Base-by-base conservation (phyloP, 2,113 vertebrate species). In the Entelurus aequoreus region DNA sequence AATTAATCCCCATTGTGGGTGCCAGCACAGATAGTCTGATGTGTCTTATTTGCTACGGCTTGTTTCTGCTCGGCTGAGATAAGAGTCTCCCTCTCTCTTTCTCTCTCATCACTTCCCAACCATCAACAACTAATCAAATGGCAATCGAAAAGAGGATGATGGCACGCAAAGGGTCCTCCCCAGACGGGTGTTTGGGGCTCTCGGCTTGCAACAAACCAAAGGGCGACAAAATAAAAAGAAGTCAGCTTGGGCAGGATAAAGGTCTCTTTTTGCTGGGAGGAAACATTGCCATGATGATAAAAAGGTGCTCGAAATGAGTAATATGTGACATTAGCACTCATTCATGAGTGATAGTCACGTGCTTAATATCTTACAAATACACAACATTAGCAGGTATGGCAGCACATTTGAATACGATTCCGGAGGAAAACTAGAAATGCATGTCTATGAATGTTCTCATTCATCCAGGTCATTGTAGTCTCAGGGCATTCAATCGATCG, bases 1-100 rank as follows among this genome's bases (percentile, higher is more conserved):
- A 90, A 91, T 91, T 91, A 90, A 91, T 91, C 90, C 89, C 88
- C 76, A 90, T 91, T 91, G 88, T 91, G 88, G 88, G 87, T 89
- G 90, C 90, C 88, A 90, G 86, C 86, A 88, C 84, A 87, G 88
- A 91, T 91, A 87, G 88, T 84, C 80, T 54, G 54, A 85, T 70
- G 84, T 86, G 87, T 90, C 89, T 90, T 84, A 88, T 90, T 88
- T 84, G 87, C 77, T 84, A 89, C 15, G 77, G 86, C 88, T 89
- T 89, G 84, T 87, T 91, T 84, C 90, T 90, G 89, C 81, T 84
- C 14, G 56, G 76, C 77, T 61, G 62, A 88, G 89, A 91, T 90
- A 91, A 91, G 86, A 83, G 73, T 78, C 57, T 72, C 66, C 28
- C 28, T 84, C 8, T 42, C 16, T 46, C 40, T 40, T 10, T 12